Base-by-base conservation (phyloP, 2,113 vertebrate genomes). In the Labrus mixtus region DNA sequence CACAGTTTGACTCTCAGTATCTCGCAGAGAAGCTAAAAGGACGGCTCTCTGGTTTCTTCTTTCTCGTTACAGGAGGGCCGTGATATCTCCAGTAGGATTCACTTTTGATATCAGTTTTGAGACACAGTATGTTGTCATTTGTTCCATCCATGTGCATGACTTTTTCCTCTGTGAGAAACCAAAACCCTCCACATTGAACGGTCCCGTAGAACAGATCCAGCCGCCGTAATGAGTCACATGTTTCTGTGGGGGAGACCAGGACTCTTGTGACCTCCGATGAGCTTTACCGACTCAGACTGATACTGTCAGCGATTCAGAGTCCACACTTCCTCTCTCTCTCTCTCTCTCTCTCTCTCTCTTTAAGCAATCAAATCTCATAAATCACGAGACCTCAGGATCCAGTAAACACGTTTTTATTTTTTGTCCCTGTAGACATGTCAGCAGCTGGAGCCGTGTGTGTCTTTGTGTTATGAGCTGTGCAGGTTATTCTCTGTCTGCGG, bases 401-500 rank as follows among this genome's bases (percentile, higher is more conserved):
- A 22, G 45, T 9, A 3, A 22, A 13, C 7, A 13, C 1, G 1
- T 2, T 33, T 9, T 4, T 16, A 8, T 13, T 57, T 61, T 23
- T 15, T 1, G 8, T 1, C 46, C 46, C 19, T n/a, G 57, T 3
- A 7, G 70, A 17, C 15, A 39, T 19, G 51, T 8, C 60, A 33
- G 76, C 50, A 59, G 60, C 65, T 54, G 81, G 22, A 70, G 68
- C 50, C 0, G 12, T 23, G 39, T 16, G 56, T 50, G 76, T 73
- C 36, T 82, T 69, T 84, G 79, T 84, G 56, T 11, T 17, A 19
- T 39, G 50, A 72, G 20, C 57, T 43, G n/a, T 20, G 65, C 72
- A 1, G 43, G 53, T 78, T 61, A 25, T 83, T 81, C 55, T 78
- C 63, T 81, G 53, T 68, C 2, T 68, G 6, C 50, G 63, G 19